A percentile compares a stretch with the other conserved stretches of the same genome.
These are phyloP conservation scores for Synanthedon andrenaeformis DNA, from an alignment of 2,888 invertebrate genomes.

Conservation along the genomic window DNA sequence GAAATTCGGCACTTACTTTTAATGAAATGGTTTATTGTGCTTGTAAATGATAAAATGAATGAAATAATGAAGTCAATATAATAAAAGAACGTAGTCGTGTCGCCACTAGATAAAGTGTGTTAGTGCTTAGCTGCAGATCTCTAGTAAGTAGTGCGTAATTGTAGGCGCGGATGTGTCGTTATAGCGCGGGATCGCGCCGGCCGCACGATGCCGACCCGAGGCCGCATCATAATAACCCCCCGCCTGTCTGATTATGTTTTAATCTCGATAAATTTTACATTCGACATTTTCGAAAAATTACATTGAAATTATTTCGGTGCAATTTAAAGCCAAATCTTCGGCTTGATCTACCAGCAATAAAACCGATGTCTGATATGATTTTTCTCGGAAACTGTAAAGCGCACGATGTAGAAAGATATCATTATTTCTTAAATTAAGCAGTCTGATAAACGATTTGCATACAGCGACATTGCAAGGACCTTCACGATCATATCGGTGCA, in stretches of 20 bases:
- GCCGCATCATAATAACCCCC: conserved; percentile 16
- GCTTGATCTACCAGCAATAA: conserved; percentile 25
- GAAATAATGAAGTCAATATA: no score
- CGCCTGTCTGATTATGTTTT: conserved; percentile 24
- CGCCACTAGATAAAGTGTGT: no score
- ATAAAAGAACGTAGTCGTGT: no score
- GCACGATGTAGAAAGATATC: conserved; percentile 16
- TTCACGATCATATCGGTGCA: background rate
- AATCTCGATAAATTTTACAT: conserved; percentile 29
- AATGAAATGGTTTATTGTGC: no score
- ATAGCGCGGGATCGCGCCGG: background rate
- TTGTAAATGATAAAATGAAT: no score
- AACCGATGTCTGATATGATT: conserved; percentile 30
- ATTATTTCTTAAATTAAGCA: conserved; percentile 1
- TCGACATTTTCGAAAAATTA: conserved; percentile 36
- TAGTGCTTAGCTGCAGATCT: no score
- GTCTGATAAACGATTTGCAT: background rate
- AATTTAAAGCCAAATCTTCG: background rate
- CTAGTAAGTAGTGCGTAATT: background rate
- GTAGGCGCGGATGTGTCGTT: background rate
- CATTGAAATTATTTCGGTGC: conserved; percentile 20
- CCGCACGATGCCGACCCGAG: conserved; percentile 5
- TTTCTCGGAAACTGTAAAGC: conserved; percentile 26
- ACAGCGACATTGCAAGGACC: background rate
- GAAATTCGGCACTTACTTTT: no score